A percentile compares a stretch with the other conserved stretches of the same genome.
Evolutionary conservation across 2,888 invertebrate species (phyloP).

Genomic region (Spilosoma lubricipeda): DNA sequence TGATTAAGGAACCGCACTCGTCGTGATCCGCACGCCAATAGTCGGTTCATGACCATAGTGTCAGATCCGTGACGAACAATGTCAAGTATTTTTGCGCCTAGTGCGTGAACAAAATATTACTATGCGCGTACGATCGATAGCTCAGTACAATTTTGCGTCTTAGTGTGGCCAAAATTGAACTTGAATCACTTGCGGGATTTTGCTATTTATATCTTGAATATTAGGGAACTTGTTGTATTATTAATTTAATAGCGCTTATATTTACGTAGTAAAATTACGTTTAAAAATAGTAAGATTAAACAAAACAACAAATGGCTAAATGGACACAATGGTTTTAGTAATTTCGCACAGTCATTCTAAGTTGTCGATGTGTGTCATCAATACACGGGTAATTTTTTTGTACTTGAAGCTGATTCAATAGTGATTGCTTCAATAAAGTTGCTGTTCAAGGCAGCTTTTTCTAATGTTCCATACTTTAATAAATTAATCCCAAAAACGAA

Average conservation of each 20-base stretch:
- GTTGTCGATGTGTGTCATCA: not conserved
- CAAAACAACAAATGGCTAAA: not conserved
- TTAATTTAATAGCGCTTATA: not conserved
- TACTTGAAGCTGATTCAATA: not conserved
- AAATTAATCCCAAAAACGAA: not conserved
- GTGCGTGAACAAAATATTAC: not conserved
- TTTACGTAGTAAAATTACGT: not conserved
- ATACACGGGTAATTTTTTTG: not conserved
- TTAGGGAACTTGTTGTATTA: not conserved
- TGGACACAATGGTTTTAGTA: too few relatives aligned
- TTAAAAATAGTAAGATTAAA: not conserved
- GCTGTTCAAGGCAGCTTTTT: not conserved
- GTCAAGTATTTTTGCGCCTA: not conserved
- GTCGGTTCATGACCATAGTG: too few relatives aligned
- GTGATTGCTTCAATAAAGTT: not conserved
- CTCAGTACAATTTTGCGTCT: not conserved
- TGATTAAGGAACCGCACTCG: not conserved
- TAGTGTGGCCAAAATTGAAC: not conserved
- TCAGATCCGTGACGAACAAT: too few relatives aligned
- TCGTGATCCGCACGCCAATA: not conserved
- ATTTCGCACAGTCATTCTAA: not conserved
- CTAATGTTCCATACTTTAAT: not conserved
- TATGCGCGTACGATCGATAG: not conserved
- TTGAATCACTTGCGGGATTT: not conserved
- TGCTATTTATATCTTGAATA: not conserved